Conservation (phyloP, 2,888 invertebrate species). For the Brachyopa scutellaris region DNA sequence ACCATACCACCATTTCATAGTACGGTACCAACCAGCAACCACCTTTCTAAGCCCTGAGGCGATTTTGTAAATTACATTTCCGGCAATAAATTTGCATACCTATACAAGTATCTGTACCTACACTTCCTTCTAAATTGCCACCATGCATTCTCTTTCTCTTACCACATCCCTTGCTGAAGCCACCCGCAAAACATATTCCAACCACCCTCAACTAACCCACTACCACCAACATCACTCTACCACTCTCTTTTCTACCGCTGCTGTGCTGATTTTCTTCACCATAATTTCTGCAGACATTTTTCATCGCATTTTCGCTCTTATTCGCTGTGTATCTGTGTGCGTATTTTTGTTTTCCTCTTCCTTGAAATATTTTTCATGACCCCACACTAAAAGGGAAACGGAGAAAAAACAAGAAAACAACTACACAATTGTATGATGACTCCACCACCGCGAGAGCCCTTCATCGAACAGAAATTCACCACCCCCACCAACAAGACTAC, state of each 20-base stretch:
- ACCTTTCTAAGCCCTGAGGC: conserved; percentile 76
- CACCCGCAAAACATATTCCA: conserved; percentile 10
- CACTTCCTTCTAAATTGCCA: conserved; percentile 80
- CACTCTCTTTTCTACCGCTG: conserved; percentile 8
- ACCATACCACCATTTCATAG: neutral
- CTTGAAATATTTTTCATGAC: conserved; percentile 69
- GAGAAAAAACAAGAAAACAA: neutral
- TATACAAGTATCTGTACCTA: conserved; percentile 75
- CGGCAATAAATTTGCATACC: conserved; percentile 82
- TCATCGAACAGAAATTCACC: conserved; percentile 43
- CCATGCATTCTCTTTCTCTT: conserved; percentile 58
- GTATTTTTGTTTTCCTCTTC: conserved; percentile 46
- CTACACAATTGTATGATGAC: conserved; percentile 61
- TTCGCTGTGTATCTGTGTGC: conserved; percentile 1
- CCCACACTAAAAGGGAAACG: conserved; percentile 48
- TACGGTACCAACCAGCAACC: conserved; percentile 31
- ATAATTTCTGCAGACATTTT: conserved; percentile 71
- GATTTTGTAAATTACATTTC: conserved; percentile 82
- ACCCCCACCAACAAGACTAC: conserved; percentile 25
- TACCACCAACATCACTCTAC: neutral
- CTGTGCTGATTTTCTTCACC: conserved; percentile 62
- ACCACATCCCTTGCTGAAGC: conserved; percentile 16
- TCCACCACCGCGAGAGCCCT: conserved; percentile 61
- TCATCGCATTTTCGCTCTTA: conserved; percentile 49
- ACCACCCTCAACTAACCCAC: conserved; percentile 54